phyloP scores from a whole-genome alignment of 2,888 invertebrate genomes.

The Cephus runcator region DNA sequence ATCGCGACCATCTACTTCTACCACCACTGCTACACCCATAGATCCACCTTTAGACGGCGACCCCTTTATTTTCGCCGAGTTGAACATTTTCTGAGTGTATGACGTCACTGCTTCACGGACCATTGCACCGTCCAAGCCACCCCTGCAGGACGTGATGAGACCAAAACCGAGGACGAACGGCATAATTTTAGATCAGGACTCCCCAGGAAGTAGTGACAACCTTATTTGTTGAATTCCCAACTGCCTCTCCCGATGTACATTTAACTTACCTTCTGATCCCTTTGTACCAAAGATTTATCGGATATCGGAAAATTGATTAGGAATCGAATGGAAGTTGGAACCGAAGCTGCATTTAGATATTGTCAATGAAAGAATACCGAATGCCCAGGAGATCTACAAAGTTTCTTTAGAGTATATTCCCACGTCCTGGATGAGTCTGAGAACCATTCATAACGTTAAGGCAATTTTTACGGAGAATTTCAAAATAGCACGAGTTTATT shows the following conservation, averaged over 20 bases:
- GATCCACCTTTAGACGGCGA: neutral
- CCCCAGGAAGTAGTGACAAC: neutral
- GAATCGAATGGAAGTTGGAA: neutral
- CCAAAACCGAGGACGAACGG: neutral
- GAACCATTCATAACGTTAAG: neutral
- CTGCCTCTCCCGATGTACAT: neutral
- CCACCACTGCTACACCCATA: neutral
- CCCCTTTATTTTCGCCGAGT: conserved; percentile 19
- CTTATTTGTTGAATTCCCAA: neutral
- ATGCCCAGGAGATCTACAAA: neutral
- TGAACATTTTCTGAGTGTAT: conserved; percentile 16
- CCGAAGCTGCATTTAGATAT: neutral
- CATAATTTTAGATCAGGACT: neutral
- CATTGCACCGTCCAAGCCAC: conserved; percentile 15
- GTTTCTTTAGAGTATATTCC: neutral
- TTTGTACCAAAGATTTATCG: neutral
- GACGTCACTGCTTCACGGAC: conserved; percentile 29
- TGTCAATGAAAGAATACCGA: neutral
- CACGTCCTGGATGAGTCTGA: neutral
- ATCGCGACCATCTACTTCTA: conserved; percentile 9
- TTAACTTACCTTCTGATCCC: neutral
- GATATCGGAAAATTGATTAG: neutral
- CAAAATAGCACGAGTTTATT: neutral
- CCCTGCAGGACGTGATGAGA: conserved; percentile 1
- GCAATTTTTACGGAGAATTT: neutral